Conservation (phyloP, 2,113 vertebrate genomes). For the human (Homo sapiens) region DNA sequence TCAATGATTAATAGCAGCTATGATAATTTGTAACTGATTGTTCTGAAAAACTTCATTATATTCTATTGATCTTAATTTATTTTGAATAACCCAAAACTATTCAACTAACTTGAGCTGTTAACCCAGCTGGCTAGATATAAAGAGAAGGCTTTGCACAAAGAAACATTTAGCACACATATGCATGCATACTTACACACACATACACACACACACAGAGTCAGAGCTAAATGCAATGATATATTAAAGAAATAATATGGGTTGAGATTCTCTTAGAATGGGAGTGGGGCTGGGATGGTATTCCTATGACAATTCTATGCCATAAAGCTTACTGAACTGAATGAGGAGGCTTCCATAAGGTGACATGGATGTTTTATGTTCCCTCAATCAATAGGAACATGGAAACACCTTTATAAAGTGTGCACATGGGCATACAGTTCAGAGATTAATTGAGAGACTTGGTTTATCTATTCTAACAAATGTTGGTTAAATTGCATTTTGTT, state of each 20-base stretch:
- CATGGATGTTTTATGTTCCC: neutral
- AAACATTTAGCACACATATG: neutral
- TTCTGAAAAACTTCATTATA: conserved; percentile 5
- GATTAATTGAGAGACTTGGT: conserved; percentile 48
- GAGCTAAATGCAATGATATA: neutral
- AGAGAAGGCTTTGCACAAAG: neutral
- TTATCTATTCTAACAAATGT: conserved; percentile 42
- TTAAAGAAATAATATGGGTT: neutral
- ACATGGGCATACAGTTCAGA: neutral
- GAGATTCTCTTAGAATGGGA: neutral
- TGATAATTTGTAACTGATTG: neutral
- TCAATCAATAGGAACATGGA: neutral
- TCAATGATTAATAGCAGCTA: neutral
- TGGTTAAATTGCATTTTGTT: conserved; percentile 53
- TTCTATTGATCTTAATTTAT: neutral
- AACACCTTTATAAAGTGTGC: neutral
- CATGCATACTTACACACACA: accelerated
- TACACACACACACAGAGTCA: neutral
- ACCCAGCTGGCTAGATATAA: too few species aligned
- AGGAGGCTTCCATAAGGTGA: neutral
- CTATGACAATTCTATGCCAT: neutral
- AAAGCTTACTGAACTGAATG: neutral
- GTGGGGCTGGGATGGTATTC: neutral
- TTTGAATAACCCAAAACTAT: neutral
- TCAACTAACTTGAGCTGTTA: neutral